Base-by-base conservation (phyloP, 1,140 invertebrate genomes). In the Acromyrmex heyeri region DNA sequence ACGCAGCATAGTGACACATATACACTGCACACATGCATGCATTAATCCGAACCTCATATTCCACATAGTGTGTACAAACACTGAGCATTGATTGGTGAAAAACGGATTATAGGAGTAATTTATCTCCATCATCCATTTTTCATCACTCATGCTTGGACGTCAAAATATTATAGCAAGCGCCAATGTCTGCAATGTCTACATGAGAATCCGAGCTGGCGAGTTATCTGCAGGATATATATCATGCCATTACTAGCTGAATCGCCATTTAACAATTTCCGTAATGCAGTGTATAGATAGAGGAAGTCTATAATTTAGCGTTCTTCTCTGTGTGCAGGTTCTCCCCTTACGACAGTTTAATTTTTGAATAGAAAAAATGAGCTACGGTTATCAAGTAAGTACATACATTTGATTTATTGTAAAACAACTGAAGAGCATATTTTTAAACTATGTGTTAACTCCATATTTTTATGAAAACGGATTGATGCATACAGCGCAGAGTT, bases 331-430 rank as follows among this genome's bases (percentile, higher is more conserved):
- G n/a, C 76, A 86, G 87, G 48, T 86, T 76, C 21, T 44, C 82
- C 10, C 1, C 2, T 0, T 2, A 14, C 6, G 50, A n/a, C 18
- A 12, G 12, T 67, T 30, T 24, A 3, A 62, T 18, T 38, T 3
- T 21, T 10, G 16, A 55, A 6, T 18, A 53, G 8, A 2, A 61
- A 90, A 87, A 21, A 93, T 93, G 92, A 93, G 92, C 83, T 92
- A 93, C 83, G 92, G 92, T 38, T 93, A 92, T 38, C 91, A 92
- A 86, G 92, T 93, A 50, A 91, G 90, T 91, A 90, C 0, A 34
- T 44, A 44, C 8, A 53, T 50, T 70, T 67, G 10, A 0, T 65
- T 88, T 34, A 24, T 85, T 48, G 65, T 21, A 59, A 48, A n/a
- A 27, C 27, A 30, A 62, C 10, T 6, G 8, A 18, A 57, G 24